Conservation (phyloP, 2,797 vertebrate species). For the Pseudochromis fuscus region DNA sequence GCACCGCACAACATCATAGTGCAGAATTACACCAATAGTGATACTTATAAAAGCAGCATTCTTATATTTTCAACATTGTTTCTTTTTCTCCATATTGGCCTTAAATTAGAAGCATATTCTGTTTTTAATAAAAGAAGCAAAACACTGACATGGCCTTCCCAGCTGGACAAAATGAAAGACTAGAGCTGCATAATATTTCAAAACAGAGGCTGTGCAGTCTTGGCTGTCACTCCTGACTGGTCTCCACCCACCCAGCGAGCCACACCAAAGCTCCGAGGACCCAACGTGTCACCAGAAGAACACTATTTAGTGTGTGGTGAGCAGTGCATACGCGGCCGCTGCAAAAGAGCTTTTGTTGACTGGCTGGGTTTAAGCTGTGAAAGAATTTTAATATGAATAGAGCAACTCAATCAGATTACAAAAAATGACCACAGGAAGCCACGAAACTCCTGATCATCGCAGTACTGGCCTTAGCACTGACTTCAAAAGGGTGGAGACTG, state of each 20-base stretch:
- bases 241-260: conserved; percentile 68
- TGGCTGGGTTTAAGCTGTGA: conserved; percentile 33
- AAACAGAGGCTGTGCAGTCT: conserved; percentile 45
- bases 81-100: background rate
- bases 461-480: conserved; percentile 6
- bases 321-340: conserved; percentile 44
- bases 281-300: conserved; percentile 57
- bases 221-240: conserved; percentile 61
- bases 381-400: conserved; percentile 64
- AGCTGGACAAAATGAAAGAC: conserved; percentile 44
- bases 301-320: conserved; percentile 45
- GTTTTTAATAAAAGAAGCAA: conserved; percentile 13
- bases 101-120: background rate
- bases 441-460: conserved; percentile 13
- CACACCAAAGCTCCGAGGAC: conserved; percentile 55
- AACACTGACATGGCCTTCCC: background rate
- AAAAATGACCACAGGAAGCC: conserved; percentile 35
- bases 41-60: background rate
- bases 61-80: background rate
- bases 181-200: conserved; percentile 36
- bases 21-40: background rate
- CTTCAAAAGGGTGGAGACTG: conserved; percentile 38
- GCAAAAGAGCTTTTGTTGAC: conserved; percentile 61
- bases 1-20: background rate
- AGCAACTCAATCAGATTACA: conserved; percentile 40